A percentile compares a stretch with the other conserved stretches of the same genome.
Evolutionary conservation across 2,113 vertebrate genomes (phyloP).

Genomic region (Amphiprion ocellaris): DNA sequence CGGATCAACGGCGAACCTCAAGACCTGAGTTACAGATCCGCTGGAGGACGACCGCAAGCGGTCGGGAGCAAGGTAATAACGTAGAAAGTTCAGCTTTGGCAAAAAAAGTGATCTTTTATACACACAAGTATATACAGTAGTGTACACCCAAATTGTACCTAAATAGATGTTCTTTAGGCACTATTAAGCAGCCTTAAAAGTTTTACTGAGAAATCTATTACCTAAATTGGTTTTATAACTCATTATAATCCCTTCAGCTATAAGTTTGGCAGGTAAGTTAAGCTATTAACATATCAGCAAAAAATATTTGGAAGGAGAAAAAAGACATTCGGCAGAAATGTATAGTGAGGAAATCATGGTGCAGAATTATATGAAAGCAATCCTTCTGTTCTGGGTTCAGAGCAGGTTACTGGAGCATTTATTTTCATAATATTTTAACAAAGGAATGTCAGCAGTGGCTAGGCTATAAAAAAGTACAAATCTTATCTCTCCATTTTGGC

Average conservation of each 20-base stretch:
- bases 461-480: not conserved
- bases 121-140: not conserved
- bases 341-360: not conserved
- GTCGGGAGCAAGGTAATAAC: conserved; percentile 75
- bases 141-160: not conserved
- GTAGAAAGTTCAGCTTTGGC: not conserved
- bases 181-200: not conserved
- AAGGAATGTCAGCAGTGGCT: not conserved
- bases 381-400: not conserved
- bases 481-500: not conserved
- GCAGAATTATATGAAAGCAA: not conserved
- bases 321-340: not conserved
- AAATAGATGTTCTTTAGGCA: not conserved
- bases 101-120: not conserved
- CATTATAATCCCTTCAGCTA: not conserved
- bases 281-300: not conserved
- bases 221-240: conserved; percentile 11
- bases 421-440: conserved; percentile 9
- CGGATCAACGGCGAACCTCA: conserved; percentile 95
- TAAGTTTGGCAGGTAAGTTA: not conserved
- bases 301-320: not conserved
- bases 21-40: conserved; percentile 86
- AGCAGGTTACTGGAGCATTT: not conserved
- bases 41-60: conserved; percentile 76
- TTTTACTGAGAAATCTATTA: conserved; percentile 7